Percentiles rank a stretch among this genome's conserved stretches.
Conservation (phyloP, 2,888 invertebrate species). For the Ennomos fuscantarius region DNA sequence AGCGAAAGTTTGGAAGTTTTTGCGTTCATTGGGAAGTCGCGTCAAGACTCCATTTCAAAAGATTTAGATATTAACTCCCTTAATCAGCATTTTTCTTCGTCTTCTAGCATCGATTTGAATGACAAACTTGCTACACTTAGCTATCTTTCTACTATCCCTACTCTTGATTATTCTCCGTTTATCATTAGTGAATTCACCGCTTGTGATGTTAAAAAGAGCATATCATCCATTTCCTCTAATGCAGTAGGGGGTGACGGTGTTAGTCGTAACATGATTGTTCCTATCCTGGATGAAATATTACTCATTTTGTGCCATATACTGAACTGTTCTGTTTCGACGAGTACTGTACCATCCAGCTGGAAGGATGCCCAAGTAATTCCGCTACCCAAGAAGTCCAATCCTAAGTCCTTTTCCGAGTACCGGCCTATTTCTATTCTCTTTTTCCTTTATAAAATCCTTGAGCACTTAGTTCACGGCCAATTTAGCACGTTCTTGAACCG, state of each 20-base stretch:
- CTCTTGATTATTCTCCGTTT: constrained; percentile 1
- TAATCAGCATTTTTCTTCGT: constrained; percentile 11
- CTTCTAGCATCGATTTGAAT: neutral
- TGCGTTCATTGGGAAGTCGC: constrained; percentile 2
- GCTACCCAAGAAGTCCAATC: constrained; percentile 9
- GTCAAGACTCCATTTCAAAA: neutral
- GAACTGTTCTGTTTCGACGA: neutral
- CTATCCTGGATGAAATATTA: neutral
- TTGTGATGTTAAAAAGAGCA: constrained; percentile 1
- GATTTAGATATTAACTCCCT: constrained; percentile 4
- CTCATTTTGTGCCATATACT: neutral
- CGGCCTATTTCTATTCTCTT: constrained; percentile 26
- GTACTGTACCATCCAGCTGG: neutral
- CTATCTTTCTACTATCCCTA: constrained; percentile 4
- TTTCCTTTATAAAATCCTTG: constrained; percentile 20
- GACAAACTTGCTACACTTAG: neutral
- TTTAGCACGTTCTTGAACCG: neutral
- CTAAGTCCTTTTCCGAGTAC: constrained; percentile 6
- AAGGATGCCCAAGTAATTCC: constrained; percentile 1
- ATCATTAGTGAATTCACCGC: neutral
- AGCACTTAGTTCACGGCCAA: constrained; percentile 31
- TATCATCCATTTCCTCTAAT: neutral
- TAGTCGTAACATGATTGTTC: neutral
- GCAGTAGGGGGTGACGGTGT: neutral
- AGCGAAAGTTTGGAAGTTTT: constrained; percentile 6